Evolutionary conservation across 2,888 invertebrate genomes (phyloP).

Genomic region (Noctua fimbriata): DNA sequence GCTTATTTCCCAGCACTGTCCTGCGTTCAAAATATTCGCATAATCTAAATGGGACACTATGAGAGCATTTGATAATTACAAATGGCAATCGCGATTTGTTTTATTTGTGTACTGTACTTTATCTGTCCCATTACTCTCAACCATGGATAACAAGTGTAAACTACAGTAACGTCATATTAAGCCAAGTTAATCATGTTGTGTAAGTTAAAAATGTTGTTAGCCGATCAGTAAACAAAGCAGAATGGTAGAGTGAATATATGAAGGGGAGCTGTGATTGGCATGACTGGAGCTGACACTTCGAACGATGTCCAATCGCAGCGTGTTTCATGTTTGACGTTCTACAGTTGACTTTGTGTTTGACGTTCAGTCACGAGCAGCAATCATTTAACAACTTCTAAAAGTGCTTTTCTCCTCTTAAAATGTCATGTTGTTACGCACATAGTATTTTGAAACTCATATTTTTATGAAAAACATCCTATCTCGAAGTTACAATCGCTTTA

Average conservation of each 20-base stretch:
- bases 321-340: not conserved
- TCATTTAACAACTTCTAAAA: too few relatives aligned
- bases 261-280: not conserved
- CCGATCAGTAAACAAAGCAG: not conserved
- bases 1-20: not conserved
- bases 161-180: not conserved
- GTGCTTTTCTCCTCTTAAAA: too few relatives aligned
- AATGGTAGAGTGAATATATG: too few relatives aligned
- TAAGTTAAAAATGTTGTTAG: too few relatives aligned
- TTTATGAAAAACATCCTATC: too few relatives aligned
- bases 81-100: not conserved
- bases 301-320: not conserved
- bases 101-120: not conserved
- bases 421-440: too few relatives aligned
- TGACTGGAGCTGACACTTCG: not conserved
- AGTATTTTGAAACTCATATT: too few relatives aligned
- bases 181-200: too few relatives aligned
- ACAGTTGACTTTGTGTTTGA: conserved; percentile 2
- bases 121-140: not conserved
- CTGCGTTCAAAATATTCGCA: not conserved
- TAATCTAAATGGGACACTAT: not conserved
- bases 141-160: not conserved
- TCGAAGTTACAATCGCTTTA: too few relatives aligned
- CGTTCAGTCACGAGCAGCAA: not conserved
- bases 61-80: not conserved